phyloP scores from a whole-genome alignment of 2,888 invertebrate species.

The Coleophora flavipennella region DNA sequence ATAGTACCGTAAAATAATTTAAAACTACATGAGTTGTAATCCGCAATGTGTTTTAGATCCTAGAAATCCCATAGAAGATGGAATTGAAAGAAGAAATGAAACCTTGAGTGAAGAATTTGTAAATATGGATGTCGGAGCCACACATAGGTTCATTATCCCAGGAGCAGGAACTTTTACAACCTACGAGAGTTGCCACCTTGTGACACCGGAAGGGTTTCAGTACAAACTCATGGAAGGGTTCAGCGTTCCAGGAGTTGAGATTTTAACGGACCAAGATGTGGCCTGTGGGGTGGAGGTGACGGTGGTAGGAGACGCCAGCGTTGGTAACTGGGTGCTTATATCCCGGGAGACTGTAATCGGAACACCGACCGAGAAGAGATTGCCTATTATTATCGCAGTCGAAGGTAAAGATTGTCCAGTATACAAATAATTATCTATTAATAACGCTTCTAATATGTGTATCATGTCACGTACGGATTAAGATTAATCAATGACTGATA shows the following conservation, averaged over 20 bases:
- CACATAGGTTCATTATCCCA: not conserved
- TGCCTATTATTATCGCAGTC: slow-evolving; percentile 36
- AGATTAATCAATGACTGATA: slow-evolving; percentile 8
- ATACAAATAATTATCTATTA: slow-evolving; percentile 8
- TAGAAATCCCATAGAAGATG: slow-evolving; percentile 15
- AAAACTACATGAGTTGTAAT: too few species aligned
- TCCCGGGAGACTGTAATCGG: slow-evolving; percentile 25
- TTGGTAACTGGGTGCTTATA: slow-evolving; percentile 48
- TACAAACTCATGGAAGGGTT: slow-evolving; percentile 29
- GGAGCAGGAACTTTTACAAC: not conserved
- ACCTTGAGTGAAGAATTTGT: slow-evolving; percentile 11
- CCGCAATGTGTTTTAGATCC: slow-evolving; percentile 32
- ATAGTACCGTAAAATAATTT: too few species aligned
- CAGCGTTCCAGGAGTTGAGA: slow-evolving; percentile 26
- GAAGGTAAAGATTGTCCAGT: slow-evolving; percentile 35
- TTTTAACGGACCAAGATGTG: slow-evolving; percentile 18
- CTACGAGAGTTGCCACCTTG: slow-evolving; percentile 35
- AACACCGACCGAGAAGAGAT: slow-evolving; percentile 34
- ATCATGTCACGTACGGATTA: slow-evolving; percentile 52
- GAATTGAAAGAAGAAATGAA: slow-evolving; percentile 19
- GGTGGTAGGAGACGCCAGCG: slow-evolving; percentile 25
- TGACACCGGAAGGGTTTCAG: slow-evolving; percentile 32
- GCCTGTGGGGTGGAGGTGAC: slow-evolving; percentile 35
- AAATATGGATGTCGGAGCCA: slow-evolving; percentile 16
- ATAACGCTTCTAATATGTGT: slow-evolving; percentile 13